Percentiles rank a stretch among this genome's conserved stretches.
Evolutionary conservation across 2,797 vertebrate species (phyloP).

Genomic region (Sebastes itinus): DNA sequence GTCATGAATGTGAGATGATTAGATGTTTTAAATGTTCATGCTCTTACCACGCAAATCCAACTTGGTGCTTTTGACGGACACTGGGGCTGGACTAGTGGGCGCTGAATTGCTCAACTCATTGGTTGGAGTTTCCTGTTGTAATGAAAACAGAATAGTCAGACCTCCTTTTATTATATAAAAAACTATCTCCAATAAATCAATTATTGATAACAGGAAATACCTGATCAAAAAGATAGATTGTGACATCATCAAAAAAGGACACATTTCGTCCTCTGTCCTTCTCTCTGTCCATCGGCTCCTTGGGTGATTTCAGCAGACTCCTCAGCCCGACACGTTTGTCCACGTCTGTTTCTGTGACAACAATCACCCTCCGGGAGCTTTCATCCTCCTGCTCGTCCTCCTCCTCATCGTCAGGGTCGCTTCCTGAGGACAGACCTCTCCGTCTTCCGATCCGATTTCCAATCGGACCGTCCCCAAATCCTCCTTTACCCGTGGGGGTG

Average conservation of each 20-base stretch:
- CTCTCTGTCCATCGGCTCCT: constrained; percentile 87
- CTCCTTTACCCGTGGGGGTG: constrained; percentile 81
- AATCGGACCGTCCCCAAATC: constrained; percentile 86
- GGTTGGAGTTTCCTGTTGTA: constrained; percentile 91
- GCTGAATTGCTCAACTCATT: constrained; percentile 88
- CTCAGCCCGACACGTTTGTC: constrained; percentile 90
- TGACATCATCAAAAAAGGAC: constrained; percentile 97
- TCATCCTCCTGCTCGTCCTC: constrained; percentile 85
- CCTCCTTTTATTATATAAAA: not conserved
- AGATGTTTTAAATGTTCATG: not conserved
- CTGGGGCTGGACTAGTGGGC: constrained; percentile 80
- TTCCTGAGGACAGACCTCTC: constrained; percentile 78
- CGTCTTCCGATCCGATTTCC: constrained; percentile 81
- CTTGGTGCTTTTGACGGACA: constrained; percentile 78
- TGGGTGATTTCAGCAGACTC: constrained; percentile 92
- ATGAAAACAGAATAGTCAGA: constrained; percentile 18
- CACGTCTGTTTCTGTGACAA: constrained; percentile 90
- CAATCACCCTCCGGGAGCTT: constrained; percentile 85
- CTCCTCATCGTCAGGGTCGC: constrained; percentile 83
- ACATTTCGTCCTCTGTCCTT: constrained; percentile 90
- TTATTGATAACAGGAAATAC: constrained; percentile 62
- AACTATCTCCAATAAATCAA: not conserved
- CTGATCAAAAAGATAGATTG: constrained; percentile 96
- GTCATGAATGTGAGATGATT: not conserved
- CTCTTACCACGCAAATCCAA: constrained; percentile 80